Base-by-base conservation (phyloP, 2,113 vertebrate genomes). In the Spea bombifrons region DNA sequence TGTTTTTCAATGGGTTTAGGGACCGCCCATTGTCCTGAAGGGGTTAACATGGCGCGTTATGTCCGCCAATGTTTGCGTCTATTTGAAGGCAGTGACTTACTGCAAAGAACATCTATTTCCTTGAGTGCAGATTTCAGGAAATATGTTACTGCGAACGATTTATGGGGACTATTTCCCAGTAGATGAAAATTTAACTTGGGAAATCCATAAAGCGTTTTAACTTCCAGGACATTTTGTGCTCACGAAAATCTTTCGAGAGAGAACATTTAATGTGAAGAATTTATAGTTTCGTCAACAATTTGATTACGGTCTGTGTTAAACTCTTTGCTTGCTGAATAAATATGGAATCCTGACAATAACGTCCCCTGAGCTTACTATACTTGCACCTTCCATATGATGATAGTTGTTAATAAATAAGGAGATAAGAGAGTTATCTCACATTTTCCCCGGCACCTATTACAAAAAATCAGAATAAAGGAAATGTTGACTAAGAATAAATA, bases 171-270 rank as follows among this genome's bases (percentile, higher is more conserved):
- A 75, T 76, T 83, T 81, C 71, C 73, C 82, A 45, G 69, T 48
- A 82, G 84, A 83, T 49, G 0, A 71, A 83, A 84, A 81, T 48
- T 43, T 66, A 68, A 55, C 55, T 81, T 61, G 64, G 80, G 45
- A 80, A 79, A 75, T 71, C 73, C 65, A 73, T 80, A 12, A 30
- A 8, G 66, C 43, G 74, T 59, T 64, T 68, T 68, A 49, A 46
- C 66, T 69, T 74, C 45, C 65, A 64, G 7, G 68, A 75, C 81
- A 59, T 73, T 49, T 12, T 46, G 52, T 71, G 12, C 46, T 81
- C 81, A 13, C 48, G 48, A 68, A 61, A 44, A 2, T n/a, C 76
- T 30, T 30, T 30, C 1, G 82, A 65, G 16, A 12, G 30, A 71
- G 76, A 63, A 71, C 76, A 12, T 45, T n/a, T 47, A 7, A 59